Evolutionary conservation across 2,888 invertebrate species (phyloP).

Genomic region (Phortica magna): DNA sequence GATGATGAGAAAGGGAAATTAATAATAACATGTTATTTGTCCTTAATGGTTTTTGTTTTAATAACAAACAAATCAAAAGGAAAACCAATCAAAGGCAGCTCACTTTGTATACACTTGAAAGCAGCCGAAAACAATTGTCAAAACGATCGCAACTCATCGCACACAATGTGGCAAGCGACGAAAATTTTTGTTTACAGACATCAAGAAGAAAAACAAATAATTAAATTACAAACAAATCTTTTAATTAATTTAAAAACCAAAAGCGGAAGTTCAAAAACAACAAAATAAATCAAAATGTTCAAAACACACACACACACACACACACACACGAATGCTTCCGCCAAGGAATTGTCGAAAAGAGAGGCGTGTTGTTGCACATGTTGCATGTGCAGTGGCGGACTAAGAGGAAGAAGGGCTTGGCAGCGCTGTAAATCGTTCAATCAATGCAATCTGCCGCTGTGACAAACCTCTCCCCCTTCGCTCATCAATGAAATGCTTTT

Average conservation of each 20-base stretch:
- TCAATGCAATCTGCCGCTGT: too few species aligned
- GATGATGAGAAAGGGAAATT: not conserved
- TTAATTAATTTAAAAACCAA: not conserved
- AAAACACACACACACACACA: not conserved
- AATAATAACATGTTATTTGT: slow-evolving; percentile 18
- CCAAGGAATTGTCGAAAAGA: not conserved
- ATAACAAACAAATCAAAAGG: too few species aligned
- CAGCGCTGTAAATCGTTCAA: not conserved
- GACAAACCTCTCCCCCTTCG: too few species aligned
- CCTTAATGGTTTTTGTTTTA: too few species aligned
- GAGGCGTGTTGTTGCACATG: slow-evolving; percentile 2
- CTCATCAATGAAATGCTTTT: too few species aligned
- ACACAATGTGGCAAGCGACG: too few species aligned
- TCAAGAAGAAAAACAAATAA: not conserved
- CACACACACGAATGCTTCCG: not conserved
- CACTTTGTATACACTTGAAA: too few species aligned
- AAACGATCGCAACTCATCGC: too few species aligned
- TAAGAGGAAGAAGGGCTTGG: not conserved
- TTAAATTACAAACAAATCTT: not conserved
- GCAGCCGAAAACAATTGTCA: too few species aligned
- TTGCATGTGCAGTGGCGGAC: not conserved
- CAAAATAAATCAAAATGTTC: not conserved
- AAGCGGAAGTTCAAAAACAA: not conserved
- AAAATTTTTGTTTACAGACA: too few species aligned
- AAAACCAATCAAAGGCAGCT: too few species aligned